These are phyloP conservation scores for Montipora capricornis DNA, from an alignment of 64 coral and sea anemone genomes.

Conservation along the genomic window DNA sequence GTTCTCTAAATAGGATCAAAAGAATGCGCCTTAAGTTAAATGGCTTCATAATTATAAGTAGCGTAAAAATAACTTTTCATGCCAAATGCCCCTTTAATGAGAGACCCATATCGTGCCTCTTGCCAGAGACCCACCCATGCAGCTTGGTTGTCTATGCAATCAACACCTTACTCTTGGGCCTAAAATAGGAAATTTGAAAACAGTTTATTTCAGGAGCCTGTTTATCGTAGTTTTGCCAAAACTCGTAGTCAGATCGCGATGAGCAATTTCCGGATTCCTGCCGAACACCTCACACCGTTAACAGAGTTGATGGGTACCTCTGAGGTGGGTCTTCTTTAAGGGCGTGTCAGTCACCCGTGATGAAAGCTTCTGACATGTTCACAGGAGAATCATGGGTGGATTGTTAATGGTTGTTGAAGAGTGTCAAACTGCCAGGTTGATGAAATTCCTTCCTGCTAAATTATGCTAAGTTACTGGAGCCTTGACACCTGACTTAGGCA, in stretches of 20 bases:
- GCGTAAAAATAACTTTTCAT: background rate
- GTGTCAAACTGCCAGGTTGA: slow-evolving; percentile 30
- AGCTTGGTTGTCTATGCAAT: background rate
- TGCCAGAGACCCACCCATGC: background rate
- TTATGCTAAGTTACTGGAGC: background rate
- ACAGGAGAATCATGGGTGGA: slow-evolving; percentile 16
- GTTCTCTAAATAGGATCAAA: background rate
- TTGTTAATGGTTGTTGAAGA: background rate
- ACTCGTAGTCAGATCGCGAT: slow-evolving; percentile 31
- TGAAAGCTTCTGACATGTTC: slow-evolving; percentile 21
- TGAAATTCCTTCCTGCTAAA: slow-evolving; percentile 39
- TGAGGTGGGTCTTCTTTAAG: slow-evolving; percentile 31
- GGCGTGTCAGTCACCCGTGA: background rate
- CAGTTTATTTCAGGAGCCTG: background rate
- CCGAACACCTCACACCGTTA: background rate
- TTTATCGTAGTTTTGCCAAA: background rate
- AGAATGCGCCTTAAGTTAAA: background rate
- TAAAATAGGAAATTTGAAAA: slow-evolving; percentile 3
- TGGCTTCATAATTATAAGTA: background rate
- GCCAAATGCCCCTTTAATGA: background rate
- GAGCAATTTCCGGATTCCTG: slow-evolving; percentile 27
- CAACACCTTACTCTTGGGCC: background rate
- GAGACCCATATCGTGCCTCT: background rate
- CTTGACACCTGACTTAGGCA: background rate
- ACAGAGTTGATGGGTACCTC: background rate